phyloP scores from a whole-genome alignment of 1,140 invertebrate species.

The Globodera ellingtonae region DNA sequence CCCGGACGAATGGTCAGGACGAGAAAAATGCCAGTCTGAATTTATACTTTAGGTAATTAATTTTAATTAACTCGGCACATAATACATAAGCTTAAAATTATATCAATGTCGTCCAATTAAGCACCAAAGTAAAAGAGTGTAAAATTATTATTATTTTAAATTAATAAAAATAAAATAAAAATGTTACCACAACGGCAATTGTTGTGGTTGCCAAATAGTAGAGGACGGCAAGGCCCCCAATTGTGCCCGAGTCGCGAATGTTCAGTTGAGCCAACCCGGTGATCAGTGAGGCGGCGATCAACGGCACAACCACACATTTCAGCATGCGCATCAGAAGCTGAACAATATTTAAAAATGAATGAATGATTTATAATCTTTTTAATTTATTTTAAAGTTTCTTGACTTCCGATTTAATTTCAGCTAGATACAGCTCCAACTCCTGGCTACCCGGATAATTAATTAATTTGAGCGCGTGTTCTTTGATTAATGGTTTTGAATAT shows the following conservation, averaged over 20 bases:
- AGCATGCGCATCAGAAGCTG: constrained; percentile 68
- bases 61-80: not conserved
- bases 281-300: constrained; percentile 68
- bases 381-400: constrained; percentile 14
- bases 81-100: constrained; percentile 20
- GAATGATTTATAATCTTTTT: constrained; percentile 9
- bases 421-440: too few relatives aligned
- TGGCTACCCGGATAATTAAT: too few relatives aligned
- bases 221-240: constrained; percentile 67
- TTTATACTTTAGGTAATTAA: not conserved
- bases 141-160: too few relatives aligned
- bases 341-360: constrained; percentile 27
- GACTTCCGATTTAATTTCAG: too few relatives aligned
- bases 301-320: constrained; percentile 69
- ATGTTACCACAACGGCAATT: constrained; percentile 66
- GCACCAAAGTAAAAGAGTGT: too few relatives aligned
- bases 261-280: constrained; percentile 59
- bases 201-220: constrained; percentile 69
- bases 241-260: constrained; percentile 66
- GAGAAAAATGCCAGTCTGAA: constrained; percentile 69
- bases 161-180: not conserved
- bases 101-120: too few relatives aligned
- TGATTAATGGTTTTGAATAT: too few relatives aligned
- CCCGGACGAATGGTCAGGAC: constrained; percentile 68
- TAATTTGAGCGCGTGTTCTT: too few relatives aligned